These are phyloP conservation scores for Pachypanchax playfairii DNA, from an alignment of 2,113 vertebrate species.

Conservation along the genomic window DNA sequence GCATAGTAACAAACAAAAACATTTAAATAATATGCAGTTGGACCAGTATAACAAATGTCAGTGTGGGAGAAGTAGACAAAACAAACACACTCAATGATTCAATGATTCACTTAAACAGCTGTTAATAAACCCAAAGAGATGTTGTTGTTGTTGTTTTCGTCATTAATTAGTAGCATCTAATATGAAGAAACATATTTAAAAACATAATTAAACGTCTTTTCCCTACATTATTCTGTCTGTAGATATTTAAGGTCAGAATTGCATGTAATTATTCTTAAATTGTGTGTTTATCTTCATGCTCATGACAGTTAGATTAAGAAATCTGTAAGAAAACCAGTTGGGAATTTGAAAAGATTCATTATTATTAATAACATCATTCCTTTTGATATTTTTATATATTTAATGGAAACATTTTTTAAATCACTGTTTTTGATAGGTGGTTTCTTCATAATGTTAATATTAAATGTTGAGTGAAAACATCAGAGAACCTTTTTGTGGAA, in stretches of 20 bases:
- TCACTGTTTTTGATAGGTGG: background rate
- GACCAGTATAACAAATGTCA: constrained; percentile 57
- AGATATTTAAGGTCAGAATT: too few relatives aligned
- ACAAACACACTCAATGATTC: background rate
- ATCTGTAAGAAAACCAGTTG: too few relatives aligned
- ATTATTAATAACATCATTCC: background rate
- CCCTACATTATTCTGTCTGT: too few relatives aligned
- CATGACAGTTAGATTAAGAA: too few relatives aligned
- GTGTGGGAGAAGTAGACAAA: background rate
- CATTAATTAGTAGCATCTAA: too few relatives aligned
- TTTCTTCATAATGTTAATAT: background rate
- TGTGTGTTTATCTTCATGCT: background rate
- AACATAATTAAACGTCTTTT: too few relatives aligned
- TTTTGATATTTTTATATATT: background rate
- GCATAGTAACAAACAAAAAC: constrained; percentile 10
- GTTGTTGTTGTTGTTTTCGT: too few relatives aligned
- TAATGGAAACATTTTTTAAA: too few relatives aligned
- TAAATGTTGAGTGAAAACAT: background rate
- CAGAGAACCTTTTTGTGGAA: background rate
- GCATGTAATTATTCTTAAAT: background rate
- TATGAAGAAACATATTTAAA: too few relatives aligned
- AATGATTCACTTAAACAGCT: background rate
- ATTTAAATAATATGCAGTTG: constrained; percentile 55
- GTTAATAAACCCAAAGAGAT: too few relatives aligned
- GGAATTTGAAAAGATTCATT: background rate